Evolutionary conservation across 1,140 invertebrate species (phyloP), one percentile per base, ranked within the genome.

Genomic region (Delia radicum): DNA sequence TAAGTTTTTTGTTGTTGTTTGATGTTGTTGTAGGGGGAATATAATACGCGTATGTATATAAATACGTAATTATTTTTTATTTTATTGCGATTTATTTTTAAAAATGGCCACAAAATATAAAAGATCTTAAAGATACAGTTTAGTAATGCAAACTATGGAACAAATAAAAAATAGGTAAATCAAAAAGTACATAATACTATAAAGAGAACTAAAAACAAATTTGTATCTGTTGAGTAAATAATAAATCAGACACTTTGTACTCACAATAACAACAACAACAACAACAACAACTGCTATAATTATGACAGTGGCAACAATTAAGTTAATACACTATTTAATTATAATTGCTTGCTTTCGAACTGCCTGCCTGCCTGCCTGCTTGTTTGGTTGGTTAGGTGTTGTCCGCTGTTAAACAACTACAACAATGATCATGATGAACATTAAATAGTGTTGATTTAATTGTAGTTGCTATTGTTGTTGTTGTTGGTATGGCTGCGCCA

Each of bases 301-400:
- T 21, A 55, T 55, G 48, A 55, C 48, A 55, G 48, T 55, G 48
- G 48, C 48, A 55, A 55, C 48, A 55, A 55, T 55, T 55, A 55
- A 55, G n/a, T 55, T 55, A 55, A 55, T 55, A 55, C n/a, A n/a
- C 48, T n/a, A 55, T 55, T 55, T 55, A 55, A 55, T 21, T 55
- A 21, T 55, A 55, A 55, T 55, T 55, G 48, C 18, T 55, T 24
- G 18, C 21, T 10, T 42, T 42, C 10, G n/a, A 42, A 42, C 37
- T 13, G 37, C 12, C 10, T 13, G 37, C 10, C 37, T 42, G 10
- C 10, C 10, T 5, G 6, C 37, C 3, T 10, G 2, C 6, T 42
- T 42, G 37, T 42, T 10, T 13, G 3, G 12, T 13, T 42, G 37
- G 7, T 42, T 42, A 13, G 7, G 12, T 10, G 3, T 5, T 42